Percentiles rank a stretch among this genome's conserved stretches.
phyloP scores from a whole-genome alignment of 2,797 vertebrate genomes.

The Hippoglossus hippoglossus region DNA sequence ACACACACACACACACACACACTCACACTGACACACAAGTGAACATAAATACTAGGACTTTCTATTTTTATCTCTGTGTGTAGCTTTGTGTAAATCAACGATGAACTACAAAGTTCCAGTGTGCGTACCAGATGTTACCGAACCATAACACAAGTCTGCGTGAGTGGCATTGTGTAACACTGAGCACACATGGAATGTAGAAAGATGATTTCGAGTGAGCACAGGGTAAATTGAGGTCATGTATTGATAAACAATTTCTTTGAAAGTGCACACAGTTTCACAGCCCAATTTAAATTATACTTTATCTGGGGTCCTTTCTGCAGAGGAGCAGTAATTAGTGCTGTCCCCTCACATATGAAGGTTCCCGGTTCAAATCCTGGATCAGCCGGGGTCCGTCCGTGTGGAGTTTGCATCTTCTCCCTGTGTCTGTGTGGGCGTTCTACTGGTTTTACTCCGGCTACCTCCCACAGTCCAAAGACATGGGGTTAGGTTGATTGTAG shows the following conservation, averaged over 20 bases:
- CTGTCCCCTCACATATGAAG: too few species aligned
- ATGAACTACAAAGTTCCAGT: slow-evolving; percentile 44
- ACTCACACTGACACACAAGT: background rate
- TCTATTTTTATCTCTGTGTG: slow-evolving; percentile 19
- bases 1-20: too few species aligned
- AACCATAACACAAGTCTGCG: slow-evolving; percentile 48
- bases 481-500: too few species aligned
- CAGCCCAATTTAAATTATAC: background rate
- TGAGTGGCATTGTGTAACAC: slow-evolving; percentile 30
- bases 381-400: too few species aligned
- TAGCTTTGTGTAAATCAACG: slow-evolving; percentile 32
- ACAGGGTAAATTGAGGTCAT: background rate
- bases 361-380: too few species aligned
- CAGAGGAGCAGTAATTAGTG: too few species aligned
- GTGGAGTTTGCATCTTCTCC: too few species aligned
- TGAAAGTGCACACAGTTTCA: background rate
- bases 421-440: too few species aligned
- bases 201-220: background rate
- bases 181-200: slow-evolving; percentile 20
- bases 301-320: too few species aligned
- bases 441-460: too few species aligned
- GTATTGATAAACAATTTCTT: background rate
- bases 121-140: slow-evolving; percentile 56
- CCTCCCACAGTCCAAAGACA: too few species aligned
- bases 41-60: slow-evolving; percentile 6